Evolutionary conservation across 92 coral and sea anemone species (phyloP), one percentile per base, ranked within the genome.

Genomic region (Nematostella vectensis): DNA sequence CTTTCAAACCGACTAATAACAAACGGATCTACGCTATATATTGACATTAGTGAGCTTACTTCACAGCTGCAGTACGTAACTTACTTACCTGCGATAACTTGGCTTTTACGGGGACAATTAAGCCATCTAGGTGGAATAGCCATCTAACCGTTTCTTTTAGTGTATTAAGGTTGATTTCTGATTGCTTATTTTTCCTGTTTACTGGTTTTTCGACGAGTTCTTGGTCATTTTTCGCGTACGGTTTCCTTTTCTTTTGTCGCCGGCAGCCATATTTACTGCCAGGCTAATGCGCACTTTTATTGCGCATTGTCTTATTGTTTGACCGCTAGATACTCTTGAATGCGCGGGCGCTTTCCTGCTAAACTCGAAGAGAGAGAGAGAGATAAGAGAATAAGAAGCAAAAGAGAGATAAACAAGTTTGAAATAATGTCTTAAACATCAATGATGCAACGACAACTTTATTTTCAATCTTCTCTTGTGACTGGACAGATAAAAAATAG

Each of bases 111-210:
- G 0, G 97, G 97, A 51, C 97, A 89, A 29, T 81, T 89, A 31
- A 85, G 70, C 97, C 97, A 89, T 62, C 97, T 57, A 29, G 89
- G 97, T 27, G 97, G 97, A 27, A 86, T 55, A 47, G 95, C 39
- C 97, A 89, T 89, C 48, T 30, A 63, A 2, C 26, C 23, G 17
- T 31, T n/a, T 2, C 22, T 65, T 24, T 12, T 37, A 10, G 50
- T 15, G 17, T 38, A 58, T 33, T 19, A 15, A 33, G 60, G 33
- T 22, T 3, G 3, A 23, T 55, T 12, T 55, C 13, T 27, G 60
- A 16, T 3, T 6, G 16, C 6, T 29, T 27, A 29, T 31, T 16
- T 2, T 55, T 24, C 20, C 33, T 6, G 24, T n/a, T 27, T 13
- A 2, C 26, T 11, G 28, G 25, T 24, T 19, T 16, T 23, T 17